These are phyloP conservation scores for Spondyliosoma cantharus DNA, from an alignment of 2,797 vertebrate genomes.

Conservation along the genomic window DNA sequence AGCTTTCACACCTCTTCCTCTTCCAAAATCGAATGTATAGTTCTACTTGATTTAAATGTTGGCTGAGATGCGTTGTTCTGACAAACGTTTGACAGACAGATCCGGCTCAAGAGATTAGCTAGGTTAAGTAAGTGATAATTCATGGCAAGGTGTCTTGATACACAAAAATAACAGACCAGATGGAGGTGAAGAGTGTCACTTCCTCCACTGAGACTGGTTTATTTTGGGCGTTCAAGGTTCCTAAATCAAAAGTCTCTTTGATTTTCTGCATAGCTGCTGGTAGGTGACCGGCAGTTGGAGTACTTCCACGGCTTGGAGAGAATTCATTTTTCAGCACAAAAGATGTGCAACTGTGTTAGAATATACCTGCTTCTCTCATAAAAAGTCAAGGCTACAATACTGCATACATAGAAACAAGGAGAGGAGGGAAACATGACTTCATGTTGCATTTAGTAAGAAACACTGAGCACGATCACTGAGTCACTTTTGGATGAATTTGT, in stretches of 20 bases:
- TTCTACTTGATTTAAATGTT: not conserved
- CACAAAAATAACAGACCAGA: slow-evolving; percentile 14
- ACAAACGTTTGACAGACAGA: not conserved
- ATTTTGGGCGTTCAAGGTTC: slow-evolving; percentile 8
- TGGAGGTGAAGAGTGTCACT: slow-evolving; percentile 11
- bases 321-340: not conserved
- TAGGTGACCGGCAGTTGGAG: slow-evolving; percentile 11
- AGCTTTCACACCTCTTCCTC: not conserved
- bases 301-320: not conserved
- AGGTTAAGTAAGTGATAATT: not conserved
- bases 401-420: not conserved
- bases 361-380: not conserved
- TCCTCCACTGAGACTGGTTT: slow-evolving; percentile 13
- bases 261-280: not conserved
- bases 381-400: not conserved
- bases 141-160: slow-evolving; percentile 2
- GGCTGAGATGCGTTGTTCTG: not conserved
- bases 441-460: not conserved
- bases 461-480: not conserved
- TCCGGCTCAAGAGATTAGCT: not conserved
- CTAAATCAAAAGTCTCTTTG: slow-evolving; percentile 14
- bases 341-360: not conserved
- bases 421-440: not conserved
- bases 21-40: not conserved
- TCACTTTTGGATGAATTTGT: not conserved